phyloP scores from a whole-genome alignment of 1,140 invertebrate species.

The Cyphomyrmex costatus region DNA sequence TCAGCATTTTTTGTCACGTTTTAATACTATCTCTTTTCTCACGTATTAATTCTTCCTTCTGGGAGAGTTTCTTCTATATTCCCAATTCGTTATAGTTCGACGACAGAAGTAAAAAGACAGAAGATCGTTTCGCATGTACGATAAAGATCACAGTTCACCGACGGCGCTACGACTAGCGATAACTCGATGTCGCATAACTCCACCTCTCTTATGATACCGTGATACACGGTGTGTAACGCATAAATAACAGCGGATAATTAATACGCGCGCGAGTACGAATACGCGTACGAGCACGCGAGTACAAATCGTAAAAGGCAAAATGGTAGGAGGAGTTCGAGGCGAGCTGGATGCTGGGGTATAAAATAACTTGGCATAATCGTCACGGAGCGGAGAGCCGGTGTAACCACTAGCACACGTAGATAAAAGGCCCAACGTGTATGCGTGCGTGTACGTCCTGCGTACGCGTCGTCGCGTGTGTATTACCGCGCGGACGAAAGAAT shows the following conservation, averaged over 20 bases:
- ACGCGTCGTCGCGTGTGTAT: neutral
- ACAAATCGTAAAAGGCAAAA: slow-evolving; percentile 57
- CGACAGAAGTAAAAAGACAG: neutral
- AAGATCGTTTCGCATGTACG: neutral
- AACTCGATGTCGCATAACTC: slow-evolving; percentile 4
- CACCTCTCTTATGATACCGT: neutral
- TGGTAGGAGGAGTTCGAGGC: slow-evolving; percentile 60
- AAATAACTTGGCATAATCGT: slow-evolving; percentile 59
- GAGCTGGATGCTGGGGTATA: slow-evolving; percentile 57
- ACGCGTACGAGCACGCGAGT: slow-evolving; percentile 5
- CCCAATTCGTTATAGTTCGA: neutral
- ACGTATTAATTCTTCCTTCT: neutral
- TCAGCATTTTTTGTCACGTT: neutral
- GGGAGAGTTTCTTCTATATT: neutral
- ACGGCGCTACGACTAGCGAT: slow-evolving; percentile 1
- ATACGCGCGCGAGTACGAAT: slow-evolving; percentile 38
- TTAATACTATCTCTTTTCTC: neutral
- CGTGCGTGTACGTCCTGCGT: neutral
- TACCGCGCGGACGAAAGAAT: slow-evolving; percentile 37
- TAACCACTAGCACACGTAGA: slow-evolving; percentile 34
- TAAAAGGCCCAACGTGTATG: slow-evolving; percentile 15
- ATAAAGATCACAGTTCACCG: slow-evolving; percentile 52
- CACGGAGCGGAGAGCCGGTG: slow-evolving; percentile 49
- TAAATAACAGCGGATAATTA: slow-evolving; percentile 55
- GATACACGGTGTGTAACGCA: slow-evolving; percentile 33